Evolutionary conservation across 2,797 vertebrate species (phyloP).

Genomic region (Platyrinchus mystaceus): DNA sequence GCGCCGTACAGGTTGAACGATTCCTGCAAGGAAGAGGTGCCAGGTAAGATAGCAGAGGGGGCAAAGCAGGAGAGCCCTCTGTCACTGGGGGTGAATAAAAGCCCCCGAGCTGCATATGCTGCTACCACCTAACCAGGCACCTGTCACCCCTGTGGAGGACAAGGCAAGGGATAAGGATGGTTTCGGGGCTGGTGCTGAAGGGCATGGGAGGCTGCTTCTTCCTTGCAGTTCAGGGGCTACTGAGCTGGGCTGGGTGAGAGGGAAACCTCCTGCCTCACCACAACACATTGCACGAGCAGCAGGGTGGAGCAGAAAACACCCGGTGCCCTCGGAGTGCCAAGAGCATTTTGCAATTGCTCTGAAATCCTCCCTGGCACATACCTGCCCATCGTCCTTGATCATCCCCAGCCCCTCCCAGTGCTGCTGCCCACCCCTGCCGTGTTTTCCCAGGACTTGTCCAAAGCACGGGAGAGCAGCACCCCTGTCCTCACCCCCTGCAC

Average conservation of each 20-base stretch:
- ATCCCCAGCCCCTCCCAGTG: background rate
- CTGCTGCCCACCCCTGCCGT: background rate
- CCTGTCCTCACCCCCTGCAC: background rate
- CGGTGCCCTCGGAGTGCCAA: background rate
- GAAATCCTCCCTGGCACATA: background rate
- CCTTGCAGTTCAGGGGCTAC: background rate
- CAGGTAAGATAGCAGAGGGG: background rate
- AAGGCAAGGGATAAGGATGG: background rate
- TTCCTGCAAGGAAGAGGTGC: conserved; percentile 72
- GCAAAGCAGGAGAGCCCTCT: background rate
- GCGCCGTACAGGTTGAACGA: conserved; percentile 85
- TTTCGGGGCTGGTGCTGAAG: background rate
- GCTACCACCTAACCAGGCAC: background rate
- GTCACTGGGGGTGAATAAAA: rapidly evolving
- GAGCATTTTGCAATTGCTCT: conserved; percentile 31
- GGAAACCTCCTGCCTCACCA: background rate
- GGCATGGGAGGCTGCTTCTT: background rate
- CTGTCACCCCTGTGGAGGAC: background rate
- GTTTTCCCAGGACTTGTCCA: background rate
- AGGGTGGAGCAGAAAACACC: conserved; percentile 37
- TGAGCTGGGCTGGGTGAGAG: background rate
- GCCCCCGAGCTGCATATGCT: background rate
- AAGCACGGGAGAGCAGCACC: background rate
- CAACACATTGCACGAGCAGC: background rate
- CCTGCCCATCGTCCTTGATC: background rate